A percentile compares a stretch with the other conserved stretches of the same genome.
Evolutionary conservation across 2,113 vertebrate genomes (phyloP).

Genomic region (Chaenocephalus aceratus): DNA sequence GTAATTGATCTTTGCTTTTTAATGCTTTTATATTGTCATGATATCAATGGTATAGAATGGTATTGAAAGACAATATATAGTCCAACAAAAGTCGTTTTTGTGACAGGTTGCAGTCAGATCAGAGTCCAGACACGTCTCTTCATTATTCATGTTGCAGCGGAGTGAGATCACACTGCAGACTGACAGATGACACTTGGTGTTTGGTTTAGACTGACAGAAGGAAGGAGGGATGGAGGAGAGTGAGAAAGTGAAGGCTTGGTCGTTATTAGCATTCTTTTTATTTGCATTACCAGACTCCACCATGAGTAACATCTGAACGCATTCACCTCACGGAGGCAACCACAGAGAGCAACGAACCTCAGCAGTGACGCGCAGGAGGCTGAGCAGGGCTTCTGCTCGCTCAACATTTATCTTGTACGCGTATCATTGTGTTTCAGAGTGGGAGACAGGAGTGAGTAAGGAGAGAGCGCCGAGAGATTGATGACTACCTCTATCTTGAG

Average conservation of each 20-base stretch:
- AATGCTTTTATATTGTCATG: too few relatives aligned
- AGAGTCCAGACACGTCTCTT: constrained; percentile 42
- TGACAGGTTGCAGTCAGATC: constrained; percentile 12
- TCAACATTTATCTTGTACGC: constrained; percentile 23
- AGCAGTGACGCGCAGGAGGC: constrained; percentile 38
- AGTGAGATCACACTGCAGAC: constrained; percentile 46
- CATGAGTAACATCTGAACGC: constrained; percentile 31
- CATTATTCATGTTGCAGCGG: constrained; percentile 73
- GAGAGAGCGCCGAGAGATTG: neutral
- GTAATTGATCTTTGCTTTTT: too few relatives aligned
- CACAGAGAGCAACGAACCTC: neutral
- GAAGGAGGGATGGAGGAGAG: constrained; percentile 6
- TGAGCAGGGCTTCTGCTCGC: neutral
- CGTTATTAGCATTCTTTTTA: constrained; percentile 35
- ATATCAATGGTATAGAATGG: too few relatives aligned
- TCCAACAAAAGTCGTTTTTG: too few relatives aligned
- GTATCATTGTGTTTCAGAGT: constrained; percentile 16
- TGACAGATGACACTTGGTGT: constrained; percentile 76
- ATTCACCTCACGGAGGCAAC: neutral
- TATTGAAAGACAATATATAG: too few relatives aligned
- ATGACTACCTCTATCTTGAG: constrained; percentile 18
- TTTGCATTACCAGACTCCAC: constrained; percentile 5
- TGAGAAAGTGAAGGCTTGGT: neutral
- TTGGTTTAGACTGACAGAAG: constrained; percentile 49
- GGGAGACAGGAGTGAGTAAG: constrained; percentile 24